phyloP scores from a whole-genome alignment of 2,888 invertebrate species.

The Drosophila percnosoma region DNA sequence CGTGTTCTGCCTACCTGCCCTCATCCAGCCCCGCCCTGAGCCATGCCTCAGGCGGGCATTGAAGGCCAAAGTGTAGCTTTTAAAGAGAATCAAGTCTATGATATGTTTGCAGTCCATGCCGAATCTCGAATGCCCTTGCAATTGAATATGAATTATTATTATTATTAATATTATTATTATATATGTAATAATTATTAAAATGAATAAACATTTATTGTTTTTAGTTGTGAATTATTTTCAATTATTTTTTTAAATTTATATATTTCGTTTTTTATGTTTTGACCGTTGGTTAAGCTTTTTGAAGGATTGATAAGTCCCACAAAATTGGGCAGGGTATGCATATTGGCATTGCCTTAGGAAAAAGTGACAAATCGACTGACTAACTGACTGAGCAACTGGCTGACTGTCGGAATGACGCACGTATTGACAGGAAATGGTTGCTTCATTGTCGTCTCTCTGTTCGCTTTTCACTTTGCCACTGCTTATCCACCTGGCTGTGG shows the following conservation, averaged over 20 bases:
- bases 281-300: neutral
- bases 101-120: neutral
- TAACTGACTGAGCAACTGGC: constrained; percentile 17
- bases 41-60: constrained; percentile 24
- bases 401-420: constrained; percentile 32
- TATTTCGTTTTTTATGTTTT: neutral
- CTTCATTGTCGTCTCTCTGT: constrained; percentile 42
- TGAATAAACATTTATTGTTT: neutral
- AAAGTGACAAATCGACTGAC: constrained; percentile 47
- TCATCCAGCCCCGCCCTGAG: neutral
- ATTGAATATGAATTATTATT: neutral
- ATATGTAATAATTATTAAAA: neutral
- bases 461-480: constrained; percentile 20
- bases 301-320: neutral
- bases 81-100: constrained; percentile 14
- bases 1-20: constrained; percentile 51
- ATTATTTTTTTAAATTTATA: neutral
- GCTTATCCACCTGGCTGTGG: constrained; percentile 46
- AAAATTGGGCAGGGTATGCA: constrained; percentile 23
- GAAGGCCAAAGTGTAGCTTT: constrained; percentile 48
- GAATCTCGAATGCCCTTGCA: constrained; percentile 17
- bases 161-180: neutral
- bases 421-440: constrained; percentile 47
- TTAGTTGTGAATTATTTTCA: neutral
- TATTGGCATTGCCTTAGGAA: constrained; percentile 46